Evolutionary conservation across 2,113 vertebrate genomes (phyloP), one percentile per base, ranked within the genome.

Genomic region (Thryonomys swinderianus): DNA sequence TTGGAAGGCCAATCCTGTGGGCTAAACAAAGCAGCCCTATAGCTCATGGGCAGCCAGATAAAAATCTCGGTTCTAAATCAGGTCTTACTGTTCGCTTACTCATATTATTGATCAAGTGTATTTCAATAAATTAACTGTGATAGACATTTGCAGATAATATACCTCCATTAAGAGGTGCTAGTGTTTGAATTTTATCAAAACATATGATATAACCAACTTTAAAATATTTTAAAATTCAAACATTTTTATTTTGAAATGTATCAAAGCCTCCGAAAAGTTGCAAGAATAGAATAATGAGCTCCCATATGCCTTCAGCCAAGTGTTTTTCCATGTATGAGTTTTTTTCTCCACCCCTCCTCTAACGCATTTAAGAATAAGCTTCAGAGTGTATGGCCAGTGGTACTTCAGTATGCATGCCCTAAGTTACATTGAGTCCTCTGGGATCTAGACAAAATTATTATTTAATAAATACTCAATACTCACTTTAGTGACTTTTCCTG

Each of bases 171-270:
- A 90, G 37, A 92, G 78, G 4, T 62, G n/a, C 25, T 37, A 45
- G 5, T 40, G 53, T 84, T 84, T 73, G 37, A 25, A 76, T 92
- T 94, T 95, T 95, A 90, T 7, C 59, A 76, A 96, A 94, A 90
- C 37, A 21, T 76, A 61, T 16, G 62, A 27, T 81, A 61, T 61
- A 61, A 20, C 76, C 37, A 82, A 61, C 7, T 81, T 88, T 76
- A 85, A 94, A 57, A 76, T 37, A 74, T 45, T 67, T 91, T 62
- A 69, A 62, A 42, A 48, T 67, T 53, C 48, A 25, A 48, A 81
- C 85, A 27, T 18, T 51, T 90, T 45, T 25, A 69, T 69, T 59
- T 93, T 69, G 42, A 83, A 93, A 91, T 76, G 62, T 23, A 12
- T 42, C 57, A 92, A 79, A 55, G 85, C 21, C 42, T 86, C 45